Percentiles rank a stretch among this genome's conserved stretches.
These are phyloP conservation scores for Corynorhinus townsendii DNA, from an alignment of 2,113 vertebrate species.

Conservation along the genomic window DNA sequence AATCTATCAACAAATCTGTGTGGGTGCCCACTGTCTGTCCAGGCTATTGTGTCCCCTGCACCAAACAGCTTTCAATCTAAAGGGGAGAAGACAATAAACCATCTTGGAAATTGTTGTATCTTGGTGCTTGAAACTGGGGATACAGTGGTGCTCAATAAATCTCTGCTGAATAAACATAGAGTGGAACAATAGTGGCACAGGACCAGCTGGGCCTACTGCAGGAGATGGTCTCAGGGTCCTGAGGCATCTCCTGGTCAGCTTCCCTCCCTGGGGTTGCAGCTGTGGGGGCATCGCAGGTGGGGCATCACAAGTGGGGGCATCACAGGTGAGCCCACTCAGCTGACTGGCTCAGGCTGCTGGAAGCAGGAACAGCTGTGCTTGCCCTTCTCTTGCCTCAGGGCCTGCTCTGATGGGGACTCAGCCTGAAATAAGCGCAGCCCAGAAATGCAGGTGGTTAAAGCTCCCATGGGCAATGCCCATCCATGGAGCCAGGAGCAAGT, in stretches of 20 bases:
- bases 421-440: background rate
- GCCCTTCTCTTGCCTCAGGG: background rate
- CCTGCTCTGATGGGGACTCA: background rate
- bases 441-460: background rate
- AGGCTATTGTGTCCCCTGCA: background rate
- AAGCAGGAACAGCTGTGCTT: background rate
- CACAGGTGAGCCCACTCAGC: background rate
- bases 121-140: background rate
- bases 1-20: background rate
- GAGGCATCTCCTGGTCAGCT: background rate
- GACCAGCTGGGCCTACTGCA: background rate
- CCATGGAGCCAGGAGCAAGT: background rate
- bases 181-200: background rate
- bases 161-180: background rate
- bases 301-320: fast-evolving
- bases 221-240: too few species aligned
- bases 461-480: background rate
- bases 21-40: background rate
- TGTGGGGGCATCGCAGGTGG: background rate
- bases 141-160: background rate
- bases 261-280: background rate
- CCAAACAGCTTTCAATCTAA: background rate
- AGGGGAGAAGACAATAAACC: background rate
- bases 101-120: background rate
- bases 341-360: background rate